Conservation (phyloP, 2,888 invertebrate genomes). For the Euplagia quadripunctaria region DNA sequence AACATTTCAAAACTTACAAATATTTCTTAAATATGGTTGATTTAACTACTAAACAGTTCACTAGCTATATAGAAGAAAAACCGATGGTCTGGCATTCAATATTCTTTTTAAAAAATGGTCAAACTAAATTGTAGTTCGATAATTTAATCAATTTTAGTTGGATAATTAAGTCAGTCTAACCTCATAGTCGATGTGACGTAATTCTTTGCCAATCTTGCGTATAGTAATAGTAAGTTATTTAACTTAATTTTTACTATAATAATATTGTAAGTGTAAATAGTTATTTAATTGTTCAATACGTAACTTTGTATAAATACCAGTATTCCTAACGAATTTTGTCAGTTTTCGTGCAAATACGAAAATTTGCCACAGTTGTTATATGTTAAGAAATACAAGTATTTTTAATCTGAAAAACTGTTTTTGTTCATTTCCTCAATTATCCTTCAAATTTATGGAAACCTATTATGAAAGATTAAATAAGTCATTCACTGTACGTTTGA, state of each 20-base stretch:
- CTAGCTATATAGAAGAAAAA: too few species aligned
- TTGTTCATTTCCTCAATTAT: not conserved
- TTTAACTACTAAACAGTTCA: not conserved
- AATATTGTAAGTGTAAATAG: conserved; percentile 38
- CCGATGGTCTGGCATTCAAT: not conserved
- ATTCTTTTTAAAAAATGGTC: not conserved
- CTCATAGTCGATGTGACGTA: conserved; percentile 21
- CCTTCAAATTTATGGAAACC: not conserved
- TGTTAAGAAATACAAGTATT: not conserved
- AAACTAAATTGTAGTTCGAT: not conserved
- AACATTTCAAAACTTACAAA: not conserved
- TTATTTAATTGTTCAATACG: conserved; percentile 10
- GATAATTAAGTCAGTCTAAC: conserved; percentile 22
- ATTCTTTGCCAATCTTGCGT: conserved; percentile 18
- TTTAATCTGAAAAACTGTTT: not conserved
- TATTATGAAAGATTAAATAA: too few species aligned
- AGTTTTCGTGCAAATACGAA: not conserved
- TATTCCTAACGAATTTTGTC: not conserved
- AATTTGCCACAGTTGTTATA: not conserved
- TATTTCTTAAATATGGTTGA: not conserved
- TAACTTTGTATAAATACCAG: conserved; percentile 6
- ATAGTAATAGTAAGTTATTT: conserved; percentile 62
- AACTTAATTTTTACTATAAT: conserved; percentile 60
- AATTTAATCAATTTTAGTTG: not conserved
- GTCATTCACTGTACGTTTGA: too few species aligned